Evolutionary conservation across 2,888 invertebrate species (phyloP), one percentile per base, ranked within the genome.

Genomic region (Xestia ashworthii): DNA sequence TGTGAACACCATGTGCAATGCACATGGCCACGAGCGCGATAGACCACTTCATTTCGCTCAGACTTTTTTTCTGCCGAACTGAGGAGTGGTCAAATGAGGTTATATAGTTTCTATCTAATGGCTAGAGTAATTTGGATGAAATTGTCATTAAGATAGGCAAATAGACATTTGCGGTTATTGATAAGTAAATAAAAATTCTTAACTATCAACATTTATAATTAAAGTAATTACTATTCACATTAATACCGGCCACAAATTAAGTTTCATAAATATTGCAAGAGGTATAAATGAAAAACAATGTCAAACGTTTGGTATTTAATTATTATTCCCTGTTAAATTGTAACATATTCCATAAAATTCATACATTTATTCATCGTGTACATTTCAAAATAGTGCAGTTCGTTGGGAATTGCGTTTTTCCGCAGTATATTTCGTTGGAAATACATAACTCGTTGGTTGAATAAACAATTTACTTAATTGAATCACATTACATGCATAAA

Each of bases 261-360:
- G 41, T 48, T 48, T 65, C 22, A 48, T 38, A 12, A n/a, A 64
- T 44, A 48, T n/a, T 16, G 44, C 1, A 38, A 25, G 19, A 46
- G 38, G 48, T 65, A 64, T 44, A 74, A 80, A 66, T 81, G 5
- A 81, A 80, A 81, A 66, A 58, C 69, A 58, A 69, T 46, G 4
- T 41, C 25, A 58, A 74, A 75, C 50, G n/a, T n/a, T 53, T 69
- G 44, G 53, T 60, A 71, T 64, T 50, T 70, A 65, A 79, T 69
- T 78, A 44, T 72, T 53, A 64, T 71, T 75, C 48, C 16, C 44
- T 41, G 48, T 60, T 53, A 71, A 71, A 81, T 80, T 70, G 84
- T 71, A 83, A 72, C 58, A 80, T 38, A 64, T 70, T 53, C 44
- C 22, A 53, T 67, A 82, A 83, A 83, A 70, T 75, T 75, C n/a